Conservation (phyloP, 2,888 invertebrate genomes). For the Bellardia pandia region DNA sequence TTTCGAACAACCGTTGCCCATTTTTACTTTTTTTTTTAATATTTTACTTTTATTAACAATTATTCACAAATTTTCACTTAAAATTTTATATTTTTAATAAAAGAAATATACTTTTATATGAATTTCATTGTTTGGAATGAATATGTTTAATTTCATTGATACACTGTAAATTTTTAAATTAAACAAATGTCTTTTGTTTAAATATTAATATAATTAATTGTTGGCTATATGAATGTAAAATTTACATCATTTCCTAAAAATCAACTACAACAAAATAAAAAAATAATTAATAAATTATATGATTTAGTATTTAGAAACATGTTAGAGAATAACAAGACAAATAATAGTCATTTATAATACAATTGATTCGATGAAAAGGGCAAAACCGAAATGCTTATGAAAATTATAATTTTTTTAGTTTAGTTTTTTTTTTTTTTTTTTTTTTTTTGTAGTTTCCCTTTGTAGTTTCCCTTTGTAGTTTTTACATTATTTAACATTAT, state of each 20-base stretch:
- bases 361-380: conserved; percentile 2
- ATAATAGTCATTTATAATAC: not conserved
- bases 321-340: not conserved
- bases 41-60: conserved; percentile 3
- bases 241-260: conserved; percentile 31
- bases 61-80: conserved; percentile 42
- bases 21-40: conserved; percentile 73
- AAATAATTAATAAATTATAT: not conserved
- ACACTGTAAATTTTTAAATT: conserved; percentile 11
- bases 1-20: conserved; percentile 84
- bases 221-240: conserved; percentile 12
- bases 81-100: conserved; percentile 43
- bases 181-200: conserved; percentile 3
- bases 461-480: too few species aligned
- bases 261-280: not conserved
- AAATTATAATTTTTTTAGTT: too few species aligned
- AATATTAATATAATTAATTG: not conserved
- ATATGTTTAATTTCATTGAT: conserved; percentile 36
- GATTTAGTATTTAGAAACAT: not conserved
- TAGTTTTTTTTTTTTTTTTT: too few species aligned
- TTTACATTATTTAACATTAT: too few species aligned
- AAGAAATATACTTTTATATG: conserved; percentile 36
- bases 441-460: too few species aligned
- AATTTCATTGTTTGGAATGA: conserved; percentile 54
- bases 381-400: not conserved